Evolutionary conservation across 1,140 invertebrate species (phyloP).

Genomic region (Delia radicum): DNA sequence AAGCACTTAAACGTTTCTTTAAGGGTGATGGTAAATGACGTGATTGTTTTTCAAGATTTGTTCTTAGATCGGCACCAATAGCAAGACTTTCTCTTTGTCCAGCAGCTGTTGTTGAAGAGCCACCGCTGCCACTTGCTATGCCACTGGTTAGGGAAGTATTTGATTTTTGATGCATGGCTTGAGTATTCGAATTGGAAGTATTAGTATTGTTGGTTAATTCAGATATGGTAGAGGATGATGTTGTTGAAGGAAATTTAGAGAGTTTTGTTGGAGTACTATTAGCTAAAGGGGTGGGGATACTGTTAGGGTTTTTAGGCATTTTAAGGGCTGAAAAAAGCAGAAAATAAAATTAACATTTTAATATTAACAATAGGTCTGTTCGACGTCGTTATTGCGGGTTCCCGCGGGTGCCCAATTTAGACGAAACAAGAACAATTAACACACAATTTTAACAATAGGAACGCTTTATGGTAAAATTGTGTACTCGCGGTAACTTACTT

Average conservation of each 20-base stretch:
- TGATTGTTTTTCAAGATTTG: constrained; percentile 43
- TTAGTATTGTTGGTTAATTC: constrained; percentile 40
- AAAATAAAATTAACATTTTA: neutral
- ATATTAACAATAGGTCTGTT: no score
- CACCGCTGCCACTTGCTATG: constrained; percentile 14
- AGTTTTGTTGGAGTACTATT: constrained; percentile 31
- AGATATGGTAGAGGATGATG: constrained; percentile 52
- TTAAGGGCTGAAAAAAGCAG: constrained; percentile 20
- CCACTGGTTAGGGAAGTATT: constrained; percentile 26
- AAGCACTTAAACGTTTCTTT: constrained; percentile 38
- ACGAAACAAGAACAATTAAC: neutral
- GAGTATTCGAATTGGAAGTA: constrained; percentile 36
- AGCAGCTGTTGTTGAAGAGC: neutral
- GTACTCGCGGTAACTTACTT: no score
- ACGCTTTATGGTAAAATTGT: no score
- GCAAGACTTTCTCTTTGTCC: constrained; percentile 24
- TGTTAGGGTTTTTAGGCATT: neutral
- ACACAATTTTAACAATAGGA: neutral
- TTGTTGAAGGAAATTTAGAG: constrained; percentile 38
- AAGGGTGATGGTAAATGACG: constrained; percentile 49
- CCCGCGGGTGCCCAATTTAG: no score
- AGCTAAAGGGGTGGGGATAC: neutral
- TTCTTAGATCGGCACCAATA: constrained; percentile 30
- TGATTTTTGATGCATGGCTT: constrained; percentile 10
- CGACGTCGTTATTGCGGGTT: no score